Conservation (phyloP, 2,888 invertebrate genomes). For the Omphaloscelis lunosa region DNA sequence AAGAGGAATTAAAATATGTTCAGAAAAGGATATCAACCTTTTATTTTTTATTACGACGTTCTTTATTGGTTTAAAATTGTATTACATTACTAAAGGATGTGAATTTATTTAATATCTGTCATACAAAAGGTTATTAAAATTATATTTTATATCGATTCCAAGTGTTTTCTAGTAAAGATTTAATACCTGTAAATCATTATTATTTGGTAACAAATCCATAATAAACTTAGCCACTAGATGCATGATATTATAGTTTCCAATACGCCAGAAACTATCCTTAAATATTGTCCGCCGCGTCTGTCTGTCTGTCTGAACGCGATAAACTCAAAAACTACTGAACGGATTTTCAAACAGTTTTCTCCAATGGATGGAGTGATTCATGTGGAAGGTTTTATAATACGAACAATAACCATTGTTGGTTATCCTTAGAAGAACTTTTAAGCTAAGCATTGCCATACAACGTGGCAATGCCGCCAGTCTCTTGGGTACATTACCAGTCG, state of each 20-base stretch:
- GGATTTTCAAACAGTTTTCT: no score
- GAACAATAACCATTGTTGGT: no score
- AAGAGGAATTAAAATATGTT: slow-evolving; percentile 41
- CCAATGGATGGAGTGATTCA: no score
- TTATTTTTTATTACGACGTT: slow-evolving; percentile 13
- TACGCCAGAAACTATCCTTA: slow-evolving; percentile 43
- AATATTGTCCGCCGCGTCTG: no score
- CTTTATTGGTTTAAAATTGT: background rate
- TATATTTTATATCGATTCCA: background rate
- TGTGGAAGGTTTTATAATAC: no score
- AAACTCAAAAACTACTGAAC: no score
- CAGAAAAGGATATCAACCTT: slow-evolving; percentile 7
- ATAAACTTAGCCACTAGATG: slow-evolving; percentile 25
- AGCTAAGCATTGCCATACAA: no score
- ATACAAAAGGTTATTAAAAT: background rate
- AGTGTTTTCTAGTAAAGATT: slow-evolving; percentile 5
- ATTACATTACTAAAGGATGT: background rate
- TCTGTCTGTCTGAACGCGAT: no score
- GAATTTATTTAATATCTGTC: slow-evolving; percentile 1
- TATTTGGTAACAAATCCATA: slow-evolving; percentile 28
- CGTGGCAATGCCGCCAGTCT: no score
- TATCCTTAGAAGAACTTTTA: no score
- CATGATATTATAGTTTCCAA: slow-evolving; percentile 28
- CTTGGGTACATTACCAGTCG: no score
- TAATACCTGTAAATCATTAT: slow-evolving; percentile 11